Evolutionary conservation across 2,113 vertebrate species (phyloP).

Genomic region (Nothoprocta pentlandii): DNA sequence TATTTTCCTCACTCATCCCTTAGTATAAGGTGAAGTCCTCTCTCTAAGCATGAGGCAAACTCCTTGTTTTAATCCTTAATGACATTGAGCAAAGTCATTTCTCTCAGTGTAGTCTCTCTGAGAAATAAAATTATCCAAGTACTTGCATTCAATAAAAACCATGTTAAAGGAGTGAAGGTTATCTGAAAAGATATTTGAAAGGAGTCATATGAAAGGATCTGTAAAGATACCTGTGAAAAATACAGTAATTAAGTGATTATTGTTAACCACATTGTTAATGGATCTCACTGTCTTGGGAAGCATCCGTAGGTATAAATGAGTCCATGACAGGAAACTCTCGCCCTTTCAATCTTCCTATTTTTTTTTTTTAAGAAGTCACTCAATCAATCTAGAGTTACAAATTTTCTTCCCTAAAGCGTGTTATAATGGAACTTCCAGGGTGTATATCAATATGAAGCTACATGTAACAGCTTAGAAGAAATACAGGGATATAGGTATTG

Average conservation of each 20-base stretch:
- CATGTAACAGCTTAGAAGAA: not conserved
- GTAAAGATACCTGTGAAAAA: not conserved
- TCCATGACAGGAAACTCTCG: not conserved
- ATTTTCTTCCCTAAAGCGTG: not conserved
- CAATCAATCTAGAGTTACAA: not conserved
- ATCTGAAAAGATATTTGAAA: not conserved
- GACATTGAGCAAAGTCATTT: slow-evolving; percentile 19
- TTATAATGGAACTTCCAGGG: too few species aligned
- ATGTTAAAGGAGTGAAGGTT: not conserved
- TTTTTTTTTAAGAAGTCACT: not conserved
- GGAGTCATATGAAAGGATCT: not conserved
- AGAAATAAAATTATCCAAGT: not conserved
- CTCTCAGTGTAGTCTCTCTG: not conserved
- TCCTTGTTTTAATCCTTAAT: not conserved
- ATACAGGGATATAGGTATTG: not conserved
- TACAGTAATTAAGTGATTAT: not conserved
- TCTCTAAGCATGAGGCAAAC: not conserved
- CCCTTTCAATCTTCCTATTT: not conserved
- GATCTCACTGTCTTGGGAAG: rapidly evolving
- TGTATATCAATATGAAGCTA: not conserved
- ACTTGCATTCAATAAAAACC: not conserved
- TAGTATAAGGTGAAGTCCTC: not conserved
- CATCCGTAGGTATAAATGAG: rapidly evolving
- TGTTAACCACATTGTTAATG: not conserved
- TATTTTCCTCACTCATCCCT: not conserved